Conservation (phyloP, 2,888 invertebrate species). For the Thymelicus lineola region DNA sequence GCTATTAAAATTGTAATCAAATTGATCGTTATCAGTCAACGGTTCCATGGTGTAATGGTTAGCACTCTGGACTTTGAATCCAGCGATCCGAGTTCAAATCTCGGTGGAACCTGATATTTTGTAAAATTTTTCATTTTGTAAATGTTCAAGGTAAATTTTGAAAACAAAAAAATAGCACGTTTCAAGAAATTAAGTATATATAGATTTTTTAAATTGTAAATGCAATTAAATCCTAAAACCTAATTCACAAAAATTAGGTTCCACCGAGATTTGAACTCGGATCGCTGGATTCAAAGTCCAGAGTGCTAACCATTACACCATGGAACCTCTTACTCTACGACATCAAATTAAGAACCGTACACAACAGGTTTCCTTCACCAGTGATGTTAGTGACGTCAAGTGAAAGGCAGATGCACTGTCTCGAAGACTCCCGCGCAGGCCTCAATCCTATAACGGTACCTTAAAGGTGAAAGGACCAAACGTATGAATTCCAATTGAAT, state of each 20-base stretch:
- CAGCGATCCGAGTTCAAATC: slow-evolving; percentile 94
- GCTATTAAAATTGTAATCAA: background rate
- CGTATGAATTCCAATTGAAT: too few relatives aligned
- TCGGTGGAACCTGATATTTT: slow-evolving; percentile 87
- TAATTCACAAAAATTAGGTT: slow-evolving; percentile 76
- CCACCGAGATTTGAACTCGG: slow-evolving; percentile 94
- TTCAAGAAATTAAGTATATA: too few relatives aligned
- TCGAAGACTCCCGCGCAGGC: background rate
- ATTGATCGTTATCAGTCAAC: slow-evolving; percentile 18
- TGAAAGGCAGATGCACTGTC: slow-evolving; percentile 11
- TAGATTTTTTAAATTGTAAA: background rate
- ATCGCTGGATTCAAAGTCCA: slow-evolving; percentile 94
- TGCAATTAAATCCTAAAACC: background rate
- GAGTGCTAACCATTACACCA: slow-evolving; percentile 93
- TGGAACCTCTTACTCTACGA: slow-evolving; percentile 80
- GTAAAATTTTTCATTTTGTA: too few relatives aligned
- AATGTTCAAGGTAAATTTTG: too few relatives aligned
- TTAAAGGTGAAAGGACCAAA: background rate
- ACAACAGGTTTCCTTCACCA: slow-evolving; percentile 37
- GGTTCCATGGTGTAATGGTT: slow-evolving; percentile 93
- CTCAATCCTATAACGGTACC: background rate
- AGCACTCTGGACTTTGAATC: slow-evolving; percentile 94
- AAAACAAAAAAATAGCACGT: too few relatives aligned
- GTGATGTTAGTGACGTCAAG: slow-evolving; percentile 4
- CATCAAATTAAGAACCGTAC: slow-evolving; percentile 39